Evolutionary conservation across 2,113 vertebrate species (phyloP).

Genomic region (Stigmatopora argus): DNA sequence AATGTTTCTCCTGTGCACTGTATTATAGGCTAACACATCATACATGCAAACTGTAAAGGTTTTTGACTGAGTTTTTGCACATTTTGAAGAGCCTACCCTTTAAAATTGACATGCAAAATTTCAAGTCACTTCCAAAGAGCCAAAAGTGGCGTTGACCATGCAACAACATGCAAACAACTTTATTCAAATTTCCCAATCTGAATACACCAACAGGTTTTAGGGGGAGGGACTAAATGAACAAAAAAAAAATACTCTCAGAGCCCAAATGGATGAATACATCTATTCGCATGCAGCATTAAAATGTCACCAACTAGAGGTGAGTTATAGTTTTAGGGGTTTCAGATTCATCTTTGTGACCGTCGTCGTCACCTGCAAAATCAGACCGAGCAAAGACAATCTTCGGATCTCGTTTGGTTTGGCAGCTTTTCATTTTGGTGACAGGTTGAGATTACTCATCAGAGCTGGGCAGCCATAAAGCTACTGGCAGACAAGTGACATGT

Average conservation of each 20-base stretch:
- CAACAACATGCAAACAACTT: conserved; percentile 73
- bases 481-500: conserved; percentile 46
- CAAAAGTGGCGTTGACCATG: conserved; percentile 64
- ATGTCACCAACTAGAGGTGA: conserved; percentile 25
- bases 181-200: conserved; percentile 69
- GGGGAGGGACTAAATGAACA: background rate
- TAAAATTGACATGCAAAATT: conserved; percentile 67
- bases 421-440: conserved; percentile 29
- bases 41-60: conserved; percentile 28
- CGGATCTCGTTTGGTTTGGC: conserved; percentile 18
- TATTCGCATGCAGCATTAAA: conserved; percentile 30
- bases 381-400: background rate
- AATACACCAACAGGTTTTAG: conserved; percentile 20
- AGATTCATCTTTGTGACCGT: conserved; percentile 18
- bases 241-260: conserved; percentile 19
- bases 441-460: conserved; percentile 33
- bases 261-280: conserved; percentile 27
- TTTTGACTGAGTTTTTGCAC: too few relatives aligned
- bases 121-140: conserved; percentile 63
- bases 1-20: conserved; percentile 41
- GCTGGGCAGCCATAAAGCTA: conserved; percentile 45
- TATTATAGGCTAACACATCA: conserved; percentile 49
- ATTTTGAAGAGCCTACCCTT: conserved; percentile 43
- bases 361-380: background rate
- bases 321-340: conserved; percentile 21